phyloP scores from a whole-genome alignment of 2,113 vertebrate species.

The Tapirus terrestris region DNA sequence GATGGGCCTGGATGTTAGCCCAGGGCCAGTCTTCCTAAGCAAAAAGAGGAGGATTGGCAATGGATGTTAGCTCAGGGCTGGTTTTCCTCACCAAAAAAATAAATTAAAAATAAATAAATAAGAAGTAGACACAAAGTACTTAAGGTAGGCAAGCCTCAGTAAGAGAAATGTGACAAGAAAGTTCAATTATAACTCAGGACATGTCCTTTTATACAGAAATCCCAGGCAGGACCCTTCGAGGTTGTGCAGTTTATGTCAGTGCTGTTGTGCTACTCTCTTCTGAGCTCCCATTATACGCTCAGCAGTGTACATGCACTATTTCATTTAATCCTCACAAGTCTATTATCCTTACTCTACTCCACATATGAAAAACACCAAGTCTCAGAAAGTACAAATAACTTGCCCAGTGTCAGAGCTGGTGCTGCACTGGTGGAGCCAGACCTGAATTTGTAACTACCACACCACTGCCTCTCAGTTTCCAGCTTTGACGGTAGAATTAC shows the following conservation, averaged over 20 bases:
- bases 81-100: too few relatives aligned
- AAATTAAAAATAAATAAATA: not conserved
- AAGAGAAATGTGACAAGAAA: conserved; percentile 36
- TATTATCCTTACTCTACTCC: conserved; percentile 12
- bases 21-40: too few relatives aligned
- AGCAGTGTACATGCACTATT: not conserved
- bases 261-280: not conserved
- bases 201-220: not conserved
- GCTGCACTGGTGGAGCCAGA: not conserved
- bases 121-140: not conserved
- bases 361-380: not conserved
- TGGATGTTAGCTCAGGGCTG: too few relatives aligned
- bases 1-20: too few relatives aligned
- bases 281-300: conserved; percentile 6
- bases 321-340: conserved; percentile 43
- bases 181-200: not conserved
- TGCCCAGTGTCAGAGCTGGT: not conserved
- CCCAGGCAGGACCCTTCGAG: not conserved
- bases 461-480: not conserved
- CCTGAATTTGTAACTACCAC: not conserved
- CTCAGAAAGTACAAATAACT: conserved; percentile 20
- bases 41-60: too few relatives aligned
- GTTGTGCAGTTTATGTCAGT: not conserved
- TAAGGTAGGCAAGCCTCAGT: not conserved
- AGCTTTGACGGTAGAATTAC: not conserved